Percentiles rank a stretch among this genome's conserved stretches.
Evolutionary conservation across 2,797 vertebrate species (phyloP).

Genomic region (Ciconia nigra): DNA sequence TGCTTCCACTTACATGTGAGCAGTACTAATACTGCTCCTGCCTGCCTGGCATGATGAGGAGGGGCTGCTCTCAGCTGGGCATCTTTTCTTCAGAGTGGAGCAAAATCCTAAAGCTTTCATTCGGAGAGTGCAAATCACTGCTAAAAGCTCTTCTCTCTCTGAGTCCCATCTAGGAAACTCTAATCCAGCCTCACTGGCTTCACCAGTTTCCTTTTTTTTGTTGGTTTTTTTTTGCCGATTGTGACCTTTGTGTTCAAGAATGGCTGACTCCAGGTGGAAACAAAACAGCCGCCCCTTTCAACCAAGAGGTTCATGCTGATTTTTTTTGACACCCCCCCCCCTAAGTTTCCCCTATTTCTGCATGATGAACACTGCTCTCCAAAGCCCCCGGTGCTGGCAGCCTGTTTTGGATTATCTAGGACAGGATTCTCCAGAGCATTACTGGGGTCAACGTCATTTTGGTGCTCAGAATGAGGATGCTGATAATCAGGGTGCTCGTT

Average conservation of each 20-base stretch:
- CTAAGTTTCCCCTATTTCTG: not conserved
- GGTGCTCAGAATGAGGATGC: not conserved
- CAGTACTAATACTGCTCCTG: not conserved
- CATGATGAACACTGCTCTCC: accelerated
- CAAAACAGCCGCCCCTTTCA: not conserved
- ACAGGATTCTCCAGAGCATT: not conserved
- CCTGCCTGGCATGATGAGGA: not conserved
- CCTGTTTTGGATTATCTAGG: not conserved
- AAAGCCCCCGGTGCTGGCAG: not conserved
- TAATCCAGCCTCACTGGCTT: constrained; percentile 13
- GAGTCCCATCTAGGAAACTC: constrained; percentile 5
- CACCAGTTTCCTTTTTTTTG: not conserved
- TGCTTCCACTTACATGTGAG: not conserved
- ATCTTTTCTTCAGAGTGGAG: constrained; percentile 61
- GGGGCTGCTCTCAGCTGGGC: not conserved
- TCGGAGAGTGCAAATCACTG: constrained; percentile 29
- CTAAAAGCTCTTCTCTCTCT: constrained; percentile 50
- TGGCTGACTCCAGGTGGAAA: not conserved
- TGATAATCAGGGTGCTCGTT: not conserved
- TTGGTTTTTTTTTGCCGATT: not conserved
- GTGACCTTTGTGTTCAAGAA: not conserved
- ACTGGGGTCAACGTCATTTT: not conserved
- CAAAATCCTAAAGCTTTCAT: constrained; percentile 12
- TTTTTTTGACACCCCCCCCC: not conserved
- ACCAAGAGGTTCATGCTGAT: not conserved